Evolutionary conservation across 2,113 vertebrate genomes (phyloP).

Genomic region (Tetraodon nigroviridis): DNA sequence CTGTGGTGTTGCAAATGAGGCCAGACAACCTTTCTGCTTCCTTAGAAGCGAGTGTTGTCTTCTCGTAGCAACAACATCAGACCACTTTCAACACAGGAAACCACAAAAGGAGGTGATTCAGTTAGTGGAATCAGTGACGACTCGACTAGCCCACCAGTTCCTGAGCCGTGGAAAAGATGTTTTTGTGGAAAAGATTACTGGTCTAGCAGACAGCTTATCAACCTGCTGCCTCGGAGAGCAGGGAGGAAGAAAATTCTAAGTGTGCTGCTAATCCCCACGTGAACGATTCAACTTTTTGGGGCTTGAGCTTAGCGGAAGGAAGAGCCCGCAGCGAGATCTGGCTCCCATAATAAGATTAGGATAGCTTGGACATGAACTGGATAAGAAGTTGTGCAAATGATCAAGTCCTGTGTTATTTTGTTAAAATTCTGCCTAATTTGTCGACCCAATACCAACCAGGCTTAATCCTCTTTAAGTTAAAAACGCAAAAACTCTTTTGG

Average conservation of each 20-base stretch:
- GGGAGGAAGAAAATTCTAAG: neutral
- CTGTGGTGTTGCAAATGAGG: conserved; percentile 51
- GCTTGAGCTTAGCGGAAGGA: conserved; percentile 2
- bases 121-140: conserved; percentile 46
- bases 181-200: conserved; percentile 7
- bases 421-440: neutral
- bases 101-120: conserved; percentile 53
- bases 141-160: conserved; percentile 13
- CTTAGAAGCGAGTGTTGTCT: conserved; percentile 67
- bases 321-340: neutral
- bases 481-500: neutral
- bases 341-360: conserved; percentile 18
- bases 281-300: conserved; percentile 2
- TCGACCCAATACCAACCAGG: neutral
- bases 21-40: conserved; percentile 46
- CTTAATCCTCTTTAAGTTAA: neutral
- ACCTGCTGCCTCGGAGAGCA: conserved; percentile 12
- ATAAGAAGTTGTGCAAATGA: neutral
- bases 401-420: neutral
- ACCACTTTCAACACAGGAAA: conserved; percentile 62
- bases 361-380: neutral
- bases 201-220: conserved; percentile 26
- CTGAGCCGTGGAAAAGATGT: conserved; percentile 19
- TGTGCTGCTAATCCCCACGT: conserved; percentile 8
- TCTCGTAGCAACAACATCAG: conserved; percentile 58